Base-by-base conservation (phyloP, 2,888 invertebrate genomes). In the Ptycholaimellus sp. region DNA sequence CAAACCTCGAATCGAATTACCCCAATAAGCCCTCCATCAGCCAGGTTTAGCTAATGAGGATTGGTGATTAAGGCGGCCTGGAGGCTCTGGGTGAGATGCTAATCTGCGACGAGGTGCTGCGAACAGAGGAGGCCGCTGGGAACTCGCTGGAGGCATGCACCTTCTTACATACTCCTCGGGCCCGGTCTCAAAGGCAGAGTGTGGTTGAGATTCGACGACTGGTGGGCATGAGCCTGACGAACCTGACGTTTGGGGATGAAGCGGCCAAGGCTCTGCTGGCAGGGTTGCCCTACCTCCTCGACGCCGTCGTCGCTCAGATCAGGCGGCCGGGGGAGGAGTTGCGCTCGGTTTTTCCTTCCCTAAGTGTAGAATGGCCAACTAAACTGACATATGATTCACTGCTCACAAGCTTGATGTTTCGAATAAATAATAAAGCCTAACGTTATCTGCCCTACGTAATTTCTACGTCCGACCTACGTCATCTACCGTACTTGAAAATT, bases 151-250 rank as follows among this genome's bases (percentile, higher is more conserved):
- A 42, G n/a, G 44, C 42, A 27, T 37, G 1, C 41, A 41, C 4
- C 77, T n/a, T n/a, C n/a, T n/a, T n/a, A n/a, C n/a, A n/a, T n/a
- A n/a, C n/a, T n/a, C n/a, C n/a, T n/a, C n/a, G n/a, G n/a, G n/a
- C n/a, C n/a, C n/a, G n/a, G n/a, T n/a, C n/a, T n/a, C n/a, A n/a
- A n/a, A n/a, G n/a, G n/a, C 80, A 54, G 72, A 73, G 50, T 74
- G 77, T 47, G 83, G 56, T 66, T 30, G 66, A 66, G 2, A 68
- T 83, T 64, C 70, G 83, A 38, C 72, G 83, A 47, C 87, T 85
- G 56, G 81, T 85, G 13, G 79, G 85, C 42, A 90, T 90, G 87
- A 81, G 87, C 0, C 64, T 93, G 34, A 93, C 90, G 0, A 93
- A 93, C 61, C 68, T 93, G 27, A 90, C 90, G 0, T 90, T 87